Conservation (phyloP, 23 tunicate species). For the Botrylloides violaceus region DNA sequence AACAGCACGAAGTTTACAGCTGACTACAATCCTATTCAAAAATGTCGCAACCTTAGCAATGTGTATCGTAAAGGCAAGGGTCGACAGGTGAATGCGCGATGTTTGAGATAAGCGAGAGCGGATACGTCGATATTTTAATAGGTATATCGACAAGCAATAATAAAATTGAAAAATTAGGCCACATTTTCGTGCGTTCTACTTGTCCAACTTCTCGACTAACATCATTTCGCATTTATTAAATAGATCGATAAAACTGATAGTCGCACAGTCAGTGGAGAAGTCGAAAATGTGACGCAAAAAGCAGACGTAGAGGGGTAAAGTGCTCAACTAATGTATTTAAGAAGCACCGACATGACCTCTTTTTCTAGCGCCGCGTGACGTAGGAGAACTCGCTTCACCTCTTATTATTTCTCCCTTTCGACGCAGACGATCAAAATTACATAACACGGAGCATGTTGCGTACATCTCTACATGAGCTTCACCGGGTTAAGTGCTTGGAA, state of each 20-base stretch:
- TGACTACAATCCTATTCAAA: too few relatives aligned
- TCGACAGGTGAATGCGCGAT: not conserved
- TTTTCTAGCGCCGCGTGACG: slow-evolving; percentile 26
- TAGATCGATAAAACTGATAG: not conserved
- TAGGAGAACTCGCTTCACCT: slow-evolving; percentile 26
- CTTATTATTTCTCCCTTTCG: not conserved
- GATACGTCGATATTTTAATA: not conserved
- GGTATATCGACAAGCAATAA: not conserved
- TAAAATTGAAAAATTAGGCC: not conserved
- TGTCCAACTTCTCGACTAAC: not conserved
- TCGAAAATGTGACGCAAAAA: not conserved
- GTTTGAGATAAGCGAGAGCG: too few relatives aligned
- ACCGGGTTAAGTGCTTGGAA: not conserved
- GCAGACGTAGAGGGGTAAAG: slow-evolving; percentile 21
- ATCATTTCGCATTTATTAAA: not conserved
- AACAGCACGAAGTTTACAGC: too few relatives aligned
- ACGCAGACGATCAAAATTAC: not conserved
- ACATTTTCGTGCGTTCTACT: not conserved
- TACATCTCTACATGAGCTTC: not conserved
- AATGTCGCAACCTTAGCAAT: too few relatives aligned
- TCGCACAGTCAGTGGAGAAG: not conserved
- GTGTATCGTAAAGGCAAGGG: too few relatives aligned
- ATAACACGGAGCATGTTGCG: not conserved
- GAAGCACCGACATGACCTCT: slow-evolving; percentile 27
- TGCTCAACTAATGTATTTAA: slow-evolving; percentile 25